Evolutionary conservation across 2,797 vertebrate species (phyloP).

Genomic region (Labroides dimidiatus): DNA sequence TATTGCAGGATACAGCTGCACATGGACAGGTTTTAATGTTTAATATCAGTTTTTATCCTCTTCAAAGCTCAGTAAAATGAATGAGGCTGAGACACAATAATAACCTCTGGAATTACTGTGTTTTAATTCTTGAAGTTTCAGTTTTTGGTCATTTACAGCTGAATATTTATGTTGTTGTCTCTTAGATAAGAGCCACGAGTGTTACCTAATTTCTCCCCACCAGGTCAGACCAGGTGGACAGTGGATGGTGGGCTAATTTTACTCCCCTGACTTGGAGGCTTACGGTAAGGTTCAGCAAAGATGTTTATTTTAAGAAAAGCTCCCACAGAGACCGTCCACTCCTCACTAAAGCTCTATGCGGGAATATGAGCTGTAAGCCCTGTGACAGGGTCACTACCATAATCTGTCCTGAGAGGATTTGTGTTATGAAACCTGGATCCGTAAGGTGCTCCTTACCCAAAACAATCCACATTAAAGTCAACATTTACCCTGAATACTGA

Average conservation of each 20-base stretch:
- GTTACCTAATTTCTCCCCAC: background rate
- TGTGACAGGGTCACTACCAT: background rate
- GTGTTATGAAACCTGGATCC: constrained; percentile 46
- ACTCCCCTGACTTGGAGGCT: constrained; percentile 3
- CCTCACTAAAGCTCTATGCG: constrained; percentile 4
- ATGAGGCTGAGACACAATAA: too few species aligned
- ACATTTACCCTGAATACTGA: background rate
- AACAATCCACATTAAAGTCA: background rate
- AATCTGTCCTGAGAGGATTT: constrained; percentile 35
- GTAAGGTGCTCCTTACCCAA: background rate
- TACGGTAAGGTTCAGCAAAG: constrained; percentile 9
- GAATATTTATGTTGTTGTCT: too few species aligned
- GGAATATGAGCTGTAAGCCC: constrained; percentile 17
- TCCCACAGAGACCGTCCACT: background rate
- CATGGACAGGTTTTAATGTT: too few species aligned
- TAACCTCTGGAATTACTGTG: too few species aligned
- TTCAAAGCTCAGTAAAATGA: too few species aligned
- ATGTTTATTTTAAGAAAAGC: constrained; percentile 35
- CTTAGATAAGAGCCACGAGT: background rate
- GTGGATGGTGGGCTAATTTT: constrained; percentile 5
- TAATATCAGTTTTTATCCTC: too few species aligned
- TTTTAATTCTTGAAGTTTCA: too few species aligned
- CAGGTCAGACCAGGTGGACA: background rate
- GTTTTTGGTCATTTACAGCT: too few species aligned
- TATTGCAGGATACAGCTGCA: too few species aligned